phyloP scores from a whole-genome alignment of 2,888 invertebrate genomes.

The Eurytoma adleriae region DNA sequence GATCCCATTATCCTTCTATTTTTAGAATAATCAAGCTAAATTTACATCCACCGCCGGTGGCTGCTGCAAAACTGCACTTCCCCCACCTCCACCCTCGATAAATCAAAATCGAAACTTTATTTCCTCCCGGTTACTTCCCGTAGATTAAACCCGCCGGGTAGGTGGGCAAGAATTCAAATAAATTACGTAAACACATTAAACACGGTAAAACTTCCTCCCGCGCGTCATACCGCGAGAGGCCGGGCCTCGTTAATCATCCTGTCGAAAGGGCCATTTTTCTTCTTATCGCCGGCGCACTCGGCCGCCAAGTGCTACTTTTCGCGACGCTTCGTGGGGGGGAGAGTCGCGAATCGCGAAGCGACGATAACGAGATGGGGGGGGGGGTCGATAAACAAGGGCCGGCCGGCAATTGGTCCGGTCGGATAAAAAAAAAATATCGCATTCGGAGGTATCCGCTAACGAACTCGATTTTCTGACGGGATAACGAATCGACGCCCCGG shows the following conservation, averaged over 20 bases:
- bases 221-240: background rate
- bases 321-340: background rate
- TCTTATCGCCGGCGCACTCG: background rate
- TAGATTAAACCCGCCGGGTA: background rate
- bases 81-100: background rate
- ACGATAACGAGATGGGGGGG: background rate
- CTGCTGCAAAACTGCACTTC: too few relatives aligned
- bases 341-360: background rate
- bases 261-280: conserved; percentile 10
- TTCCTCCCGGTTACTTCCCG: background rate
- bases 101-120: background rate
- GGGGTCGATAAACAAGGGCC: too few relatives aligned
- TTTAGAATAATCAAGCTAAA: background rate
- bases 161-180: background rate
- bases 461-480: conserved; percentile 37
- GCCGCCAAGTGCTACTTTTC: background rate
- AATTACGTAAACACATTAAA: background rate
- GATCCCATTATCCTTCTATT: background rate
- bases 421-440: conserved; percentile 4
- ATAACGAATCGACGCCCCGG: conserved; percentile 38
- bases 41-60: background rate
- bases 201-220: background rate
- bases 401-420: too few relatives aligned
- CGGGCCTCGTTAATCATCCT: background rate
- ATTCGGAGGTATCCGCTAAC: conserved; percentile 16